Conservation (phyloP, 2,797 vertebrate genomes). For the Cichlasoma orientale region DNA sequence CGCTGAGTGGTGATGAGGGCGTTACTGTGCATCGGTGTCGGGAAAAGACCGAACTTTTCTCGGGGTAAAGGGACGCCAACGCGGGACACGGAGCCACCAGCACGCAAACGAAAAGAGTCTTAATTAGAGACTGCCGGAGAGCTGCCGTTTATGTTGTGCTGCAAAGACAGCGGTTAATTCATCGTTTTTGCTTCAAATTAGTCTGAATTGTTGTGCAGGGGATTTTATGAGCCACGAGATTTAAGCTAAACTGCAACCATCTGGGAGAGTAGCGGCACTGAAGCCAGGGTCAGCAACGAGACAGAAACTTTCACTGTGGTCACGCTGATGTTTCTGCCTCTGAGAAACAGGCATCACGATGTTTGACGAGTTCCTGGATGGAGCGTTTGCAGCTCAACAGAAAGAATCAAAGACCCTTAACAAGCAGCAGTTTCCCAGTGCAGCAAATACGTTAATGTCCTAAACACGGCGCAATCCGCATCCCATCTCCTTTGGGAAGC, state of each 20-base stretch:
- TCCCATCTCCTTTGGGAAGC: conserved; percentile 15
- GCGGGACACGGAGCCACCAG: background rate
- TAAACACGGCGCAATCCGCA: background rate
- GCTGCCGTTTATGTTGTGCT: conserved; percentile 10
- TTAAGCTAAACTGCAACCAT: conserved; percentile 39
- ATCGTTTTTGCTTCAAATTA: conserved; percentile 47
- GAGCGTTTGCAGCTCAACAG: background rate
- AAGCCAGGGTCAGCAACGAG: conserved; percentile 13
- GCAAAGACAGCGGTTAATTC: conserved; percentile 24
- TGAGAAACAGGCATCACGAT: background rate
- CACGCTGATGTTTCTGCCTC: background rate
- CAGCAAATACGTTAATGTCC: background rate
- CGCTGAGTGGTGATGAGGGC: background rate
- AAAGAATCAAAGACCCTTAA: background rate
- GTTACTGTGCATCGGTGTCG: background rate
- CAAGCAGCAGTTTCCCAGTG: background rate
- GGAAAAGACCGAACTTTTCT: background rate
- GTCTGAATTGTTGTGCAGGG: conserved; percentile 24
- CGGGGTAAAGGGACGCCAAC: background rate
- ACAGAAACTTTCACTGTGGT: conserved; percentile 42
- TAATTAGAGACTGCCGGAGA: conserved; percentile 31
- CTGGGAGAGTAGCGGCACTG: conserved; percentile 37
- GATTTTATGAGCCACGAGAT: conserved; percentile 51
- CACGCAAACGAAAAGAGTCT: conserved; percentile 16
- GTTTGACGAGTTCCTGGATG: background rate